Evolutionary conservation across 2,888 invertebrate species (phyloP), one percentile per base, ranked within the genome.

Genomic region (Xylocampa areola): DNA sequence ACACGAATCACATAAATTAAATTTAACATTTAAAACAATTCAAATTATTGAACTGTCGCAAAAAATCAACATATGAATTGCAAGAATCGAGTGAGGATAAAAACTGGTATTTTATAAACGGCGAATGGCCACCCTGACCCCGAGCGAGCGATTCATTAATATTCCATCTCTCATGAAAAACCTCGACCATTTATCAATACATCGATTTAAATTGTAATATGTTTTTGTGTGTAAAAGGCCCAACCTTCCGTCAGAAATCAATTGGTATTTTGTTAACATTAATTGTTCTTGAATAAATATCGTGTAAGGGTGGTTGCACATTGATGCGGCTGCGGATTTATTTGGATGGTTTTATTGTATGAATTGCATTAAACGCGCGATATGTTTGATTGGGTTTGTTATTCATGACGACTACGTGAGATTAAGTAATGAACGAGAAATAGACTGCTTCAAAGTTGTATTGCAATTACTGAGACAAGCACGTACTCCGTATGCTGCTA

Each of bases 191-290:
- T 68, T 68, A 79, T 81, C 81, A 81, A 80, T 81, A 70, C 59
- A 72, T 75, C 80, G 73, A 84, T 85, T 85, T 83, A 85, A 83
- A 81, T 79, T 79, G 82, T 83, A 80, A 84, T 84, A 82, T 71
- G 73, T 81, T 82, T 78, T 79, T 81, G 71, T 81, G 73, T 78
- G 68, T 74, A 73, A 72, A 62, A 64, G 48, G 29, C 25, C 13
- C 47, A 55, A 52, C 64, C 80, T 80, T 80, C 77, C 75, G 77
- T 74, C 82, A 78, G 71, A 48, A 72, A 74, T 76, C 79, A 80
- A 82, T 82, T 77, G 80, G 70, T 72, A 74, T 77, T 79, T 80
- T 81, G 77, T 82, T 75, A 68, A 78, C 74, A 74, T 57, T 79
- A 78, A 81, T 82, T 80, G 76, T 67, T 76, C 27, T 65, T 64